Conservation (phyloP, 1,140 invertebrate genomes). For the Choristoneura fumiferana region DNA sequence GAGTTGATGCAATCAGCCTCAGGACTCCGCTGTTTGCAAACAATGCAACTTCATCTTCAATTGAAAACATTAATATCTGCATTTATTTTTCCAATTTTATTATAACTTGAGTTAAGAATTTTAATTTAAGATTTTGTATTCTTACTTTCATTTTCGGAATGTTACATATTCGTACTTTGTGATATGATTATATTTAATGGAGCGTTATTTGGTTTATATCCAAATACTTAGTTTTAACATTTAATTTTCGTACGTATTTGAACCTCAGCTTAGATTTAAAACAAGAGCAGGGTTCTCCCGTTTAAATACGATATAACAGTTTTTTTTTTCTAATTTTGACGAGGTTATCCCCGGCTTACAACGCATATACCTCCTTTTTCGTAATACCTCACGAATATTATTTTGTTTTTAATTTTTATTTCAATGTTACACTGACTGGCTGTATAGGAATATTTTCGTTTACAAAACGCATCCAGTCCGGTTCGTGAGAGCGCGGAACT, state of each 20-base stretch:
- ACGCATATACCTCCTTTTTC: slow-evolving; percentile 62
- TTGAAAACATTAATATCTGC: slow-evolving; percentile 32
- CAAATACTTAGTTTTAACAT: slow-evolving; percentile 50
- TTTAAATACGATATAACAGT: background rate
- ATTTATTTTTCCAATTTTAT: slow-evolving; percentile 51
- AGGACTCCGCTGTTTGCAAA: background rate
- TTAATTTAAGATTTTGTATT: slow-evolving; percentile 46
- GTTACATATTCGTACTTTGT: slow-evolving; percentile 73
- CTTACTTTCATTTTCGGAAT: slow-evolving; percentile 62
- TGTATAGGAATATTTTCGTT: slow-evolving; percentile 36
- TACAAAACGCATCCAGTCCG: slow-evolving; percentile 37
- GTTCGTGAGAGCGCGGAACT: slow-evolving; percentile 9
- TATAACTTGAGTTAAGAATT: slow-evolving; percentile 30
- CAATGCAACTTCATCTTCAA: background rate
- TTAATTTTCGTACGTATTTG: slow-evolving; percentile 48
- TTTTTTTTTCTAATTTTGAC: slow-evolving; percentile 15
- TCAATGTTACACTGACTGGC: slow-evolving; percentile 60
- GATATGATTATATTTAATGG: slow-evolving; percentile 63
- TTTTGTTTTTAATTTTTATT: slow-evolving; percentile 73
- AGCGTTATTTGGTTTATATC: slow-evolving; percentile 64
- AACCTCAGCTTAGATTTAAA: slow-evolving; percentile 49
- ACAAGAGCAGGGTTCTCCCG: slow-evolving; percentile 12
- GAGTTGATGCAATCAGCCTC: no score
- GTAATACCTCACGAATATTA: slow-evolving; percentile 72
- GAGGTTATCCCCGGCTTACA: slow-evolving; percentile 38